phyloP scores from a whole-genome alignment of 1,140 invertebrate genomes.

The Aphelinus atriplicis region DNA sequence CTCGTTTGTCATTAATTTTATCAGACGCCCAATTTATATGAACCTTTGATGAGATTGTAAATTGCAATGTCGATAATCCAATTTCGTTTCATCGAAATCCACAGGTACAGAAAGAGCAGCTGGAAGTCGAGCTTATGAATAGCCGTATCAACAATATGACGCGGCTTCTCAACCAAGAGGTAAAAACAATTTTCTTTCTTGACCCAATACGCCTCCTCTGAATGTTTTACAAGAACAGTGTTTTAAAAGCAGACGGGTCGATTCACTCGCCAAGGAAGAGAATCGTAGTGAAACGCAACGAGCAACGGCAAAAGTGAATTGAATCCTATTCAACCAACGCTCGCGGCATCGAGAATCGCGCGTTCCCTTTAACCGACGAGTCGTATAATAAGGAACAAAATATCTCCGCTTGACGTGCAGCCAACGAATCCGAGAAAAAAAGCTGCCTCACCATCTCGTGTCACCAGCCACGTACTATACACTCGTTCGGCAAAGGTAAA shows the following conservation, averaged over 20 bases:
- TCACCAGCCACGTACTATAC: too few relatives aligned
- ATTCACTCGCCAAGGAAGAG: not conserved
- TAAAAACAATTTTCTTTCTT: constrained; percentile 38
- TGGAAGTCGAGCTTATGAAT: constrained; percentile 59
- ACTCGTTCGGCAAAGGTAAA: too few relatives aligned
- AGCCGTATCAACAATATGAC: constrained; percentile 59
- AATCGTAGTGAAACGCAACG: too few relatives aligned
- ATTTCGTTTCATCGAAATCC: not conserved
- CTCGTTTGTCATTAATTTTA: constrained; percentile 18
- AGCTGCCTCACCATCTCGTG: too few relatives aligned
- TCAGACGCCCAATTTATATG: constrained; percentile 34
- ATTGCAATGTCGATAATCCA: constrained; percentile 1
- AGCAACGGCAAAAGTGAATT: not conserved
- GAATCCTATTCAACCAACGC: not conserved
- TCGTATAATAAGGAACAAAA: too few relatives aligned
- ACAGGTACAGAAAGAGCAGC: constrained; percentile 57
- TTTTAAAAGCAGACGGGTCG: not conserved
- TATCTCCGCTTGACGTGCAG: too few relatives aligned
- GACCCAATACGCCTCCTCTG: too few relatives aligned
- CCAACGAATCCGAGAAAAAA: too few relatives aligned
- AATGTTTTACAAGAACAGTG: not conserved
- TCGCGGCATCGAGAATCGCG: not conserved
- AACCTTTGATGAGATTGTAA: constrained; percentile 10
- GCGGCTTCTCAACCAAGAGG: constrained; percentile 56
- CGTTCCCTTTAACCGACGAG: constrained; percentile 2